Conservation (phyloP, 1,140 invertebrate species). For the Sinella curviseta region DNA sequence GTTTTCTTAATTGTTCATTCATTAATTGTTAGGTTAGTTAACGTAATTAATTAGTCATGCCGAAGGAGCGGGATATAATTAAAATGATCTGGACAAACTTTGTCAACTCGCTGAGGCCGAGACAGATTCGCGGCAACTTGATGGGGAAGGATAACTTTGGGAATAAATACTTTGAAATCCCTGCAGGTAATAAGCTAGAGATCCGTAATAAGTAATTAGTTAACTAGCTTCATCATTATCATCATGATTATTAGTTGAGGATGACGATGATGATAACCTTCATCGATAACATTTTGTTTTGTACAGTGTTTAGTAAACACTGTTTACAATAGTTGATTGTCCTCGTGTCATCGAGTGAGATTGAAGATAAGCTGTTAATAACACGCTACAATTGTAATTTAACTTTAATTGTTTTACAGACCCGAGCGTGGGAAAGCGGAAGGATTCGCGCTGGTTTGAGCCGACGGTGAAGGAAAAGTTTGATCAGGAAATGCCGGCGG, state of each 20-base stretch:
- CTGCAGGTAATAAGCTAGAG: conserved; percentile 52
- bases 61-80: conserved; percentile 52
- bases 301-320: not conserved
- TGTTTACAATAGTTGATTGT: no score
- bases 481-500: conserved; percentile 71
- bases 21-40: no score
- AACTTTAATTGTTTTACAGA: conserved; percentile 50
- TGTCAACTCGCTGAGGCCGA: conserved; percentile 62
- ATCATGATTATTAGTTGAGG: not conserved
- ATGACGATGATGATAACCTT: no score
- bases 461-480: conserved; percentile 62
- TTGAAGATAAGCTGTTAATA: no score
- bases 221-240: no score
- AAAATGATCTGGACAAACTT: conserved; percentile 62
- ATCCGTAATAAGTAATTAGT: not conserved
- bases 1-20: no score
- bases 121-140: conserved; percentile 58
- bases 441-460: conserved; percentile 68
- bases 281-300: no score
- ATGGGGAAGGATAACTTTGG: conserved; percentile 74
- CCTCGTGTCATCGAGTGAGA: no score
- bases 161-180: conserved; percentile 78
- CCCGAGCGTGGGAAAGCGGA: conserved; percentile 62
- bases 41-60: no score
- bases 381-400: no score